phyloP scores from a whole-genome alignment of 2,797 vertebrate species.

The Acipenser transmontanus region DNA sequence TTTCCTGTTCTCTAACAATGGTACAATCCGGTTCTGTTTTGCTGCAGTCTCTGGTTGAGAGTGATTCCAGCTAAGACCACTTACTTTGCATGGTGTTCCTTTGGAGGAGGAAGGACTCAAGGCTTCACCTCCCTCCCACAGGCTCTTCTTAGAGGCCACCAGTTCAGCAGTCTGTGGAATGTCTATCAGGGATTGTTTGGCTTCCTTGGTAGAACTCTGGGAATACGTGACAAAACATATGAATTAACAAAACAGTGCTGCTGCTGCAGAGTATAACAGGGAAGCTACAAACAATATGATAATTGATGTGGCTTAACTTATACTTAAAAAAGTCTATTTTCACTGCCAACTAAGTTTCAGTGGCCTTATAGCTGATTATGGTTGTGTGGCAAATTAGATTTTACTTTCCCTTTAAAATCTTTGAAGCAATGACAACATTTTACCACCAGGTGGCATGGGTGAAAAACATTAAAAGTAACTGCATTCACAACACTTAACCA shows the following conservation, averaged over 20 bases:
- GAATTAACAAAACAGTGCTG: not conserved
- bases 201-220: conserved; percentile 65
- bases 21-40: too few species aligned
- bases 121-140: conserved; percentile 77
- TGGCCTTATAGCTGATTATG: not conserved
- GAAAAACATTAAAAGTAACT: too few species aligned
- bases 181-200: conserved; percentile 57
- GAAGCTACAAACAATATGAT: not conserved
- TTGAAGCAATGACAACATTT: too few species aligned
- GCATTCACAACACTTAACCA: too few species aligned
- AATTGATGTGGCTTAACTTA: not conserved
- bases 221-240: conserved; percentile 19
- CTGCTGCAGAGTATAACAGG: not conserved
- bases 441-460: too few species aligned
- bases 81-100: conserved; percentile 62
- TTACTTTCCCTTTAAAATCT: too few species aligned
- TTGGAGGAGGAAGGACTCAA: conserved; percentile 52
- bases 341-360: not conserved
- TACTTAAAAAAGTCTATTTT: not conserved
- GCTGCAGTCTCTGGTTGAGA: too few species aligned
- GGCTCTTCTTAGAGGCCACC: conserved; percentile 74
- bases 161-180: conserved; percentile 58
- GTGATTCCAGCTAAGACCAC: not conserved
- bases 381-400: too few species aligned
- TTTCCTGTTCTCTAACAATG: too few species aligned